Evolutionary conservation across 2,797 vertebrate species (phyloP), one percentile per base, ranked within the genome.

Genomic region (Brachyrhaphis roseni): DNA sequence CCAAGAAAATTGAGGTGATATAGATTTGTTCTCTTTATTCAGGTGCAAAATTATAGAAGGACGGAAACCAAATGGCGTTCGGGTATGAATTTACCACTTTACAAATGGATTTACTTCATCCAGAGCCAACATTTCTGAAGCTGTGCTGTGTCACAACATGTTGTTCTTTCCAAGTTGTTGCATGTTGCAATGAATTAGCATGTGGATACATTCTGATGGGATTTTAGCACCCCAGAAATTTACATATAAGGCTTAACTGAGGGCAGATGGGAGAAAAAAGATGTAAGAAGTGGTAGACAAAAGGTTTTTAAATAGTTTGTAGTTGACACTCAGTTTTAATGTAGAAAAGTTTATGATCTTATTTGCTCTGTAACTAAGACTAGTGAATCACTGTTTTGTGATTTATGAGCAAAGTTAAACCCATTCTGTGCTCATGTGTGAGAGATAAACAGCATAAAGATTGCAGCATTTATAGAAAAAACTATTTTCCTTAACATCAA

Each of bases 221-320:
- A 26, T 72, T 89, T 88, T 79, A 83, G 78, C 88, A 20, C 87
- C 84, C 88, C 78, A 31, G 59, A 82, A 75, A 70, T 74, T 45
- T 84, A 84, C 89, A 87, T 90, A 84, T 93, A 89, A 90, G 86
- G 76, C 81, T 75, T 57, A 34, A 13, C 64, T 70, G 74, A 80
- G 79, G 46, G 51, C 39, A 75, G 70, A 81, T 72, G 66, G 79
- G 75, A 74, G 80, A 78, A 82, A 55, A 82, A 75, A 86, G 43
- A 43, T 43, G 36, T 70, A 8, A 64, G 31, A 64, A 36, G 59
- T 34, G 15, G 72, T 0, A 79, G 76, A 80, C 68, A 81, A 81
- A 86, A 76, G 76, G 31, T 66, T 39, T 39, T 36, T 1, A 13
- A 39, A 10, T 26, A 39, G 62, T 39, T 66, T 64, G 34, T 20